Evolutionary conservation across 2,797 vertebrate genomes (phyloP), one percentile per base, ranked within the genome.

Genomic region (Champsocephalus gunnari): DNA sequence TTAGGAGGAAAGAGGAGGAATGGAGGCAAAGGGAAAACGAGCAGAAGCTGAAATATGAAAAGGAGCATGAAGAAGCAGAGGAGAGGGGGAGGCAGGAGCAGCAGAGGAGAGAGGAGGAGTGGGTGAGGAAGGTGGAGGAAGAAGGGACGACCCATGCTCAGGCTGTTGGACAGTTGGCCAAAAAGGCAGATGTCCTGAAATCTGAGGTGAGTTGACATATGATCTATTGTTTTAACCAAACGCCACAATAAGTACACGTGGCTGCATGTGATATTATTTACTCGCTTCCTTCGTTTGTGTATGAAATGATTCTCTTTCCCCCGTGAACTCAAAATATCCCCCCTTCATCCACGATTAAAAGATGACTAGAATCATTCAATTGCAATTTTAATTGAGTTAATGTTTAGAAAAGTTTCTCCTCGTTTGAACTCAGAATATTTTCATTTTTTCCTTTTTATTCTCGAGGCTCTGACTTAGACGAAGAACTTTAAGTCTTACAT

Each of bases 161-260:
- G 58, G 61, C 17, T 62, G 57, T 65, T 64, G 34, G 50, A 76
- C 73, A 69, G 41, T 78, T 48, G 56, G 58, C 65, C 50, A 79
- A 82, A 56, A 71, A 73, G 28, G 58, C 53, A 50, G 53, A 78
- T 62, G 5, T 56, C 77, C 58, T 85, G 10, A 79, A 68, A 59
- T 82, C 47, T 32, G 66, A 87, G 78, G 85, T 75, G 59, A 83
- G 71, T 65, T 12, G 58, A 51, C 79, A 47, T 58, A 58, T 65
- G 65, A 74, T 61, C 11, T 64, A 12, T 61, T 64, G 16, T 63
- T 21, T 71, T 60, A 53, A 59, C 48, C 5, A 24, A 34, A 24
- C 34, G 49, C n/a, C 43, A 38, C 12, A 69, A 47, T 66, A 41
- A 44, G 44, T 64, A 48, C 71, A 72, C 8, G 47, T 24, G 28